phyloP scores from a whole-genome alignment of 2,888 invertebrate genomes.

The Xestia ashworthii region DNA sequence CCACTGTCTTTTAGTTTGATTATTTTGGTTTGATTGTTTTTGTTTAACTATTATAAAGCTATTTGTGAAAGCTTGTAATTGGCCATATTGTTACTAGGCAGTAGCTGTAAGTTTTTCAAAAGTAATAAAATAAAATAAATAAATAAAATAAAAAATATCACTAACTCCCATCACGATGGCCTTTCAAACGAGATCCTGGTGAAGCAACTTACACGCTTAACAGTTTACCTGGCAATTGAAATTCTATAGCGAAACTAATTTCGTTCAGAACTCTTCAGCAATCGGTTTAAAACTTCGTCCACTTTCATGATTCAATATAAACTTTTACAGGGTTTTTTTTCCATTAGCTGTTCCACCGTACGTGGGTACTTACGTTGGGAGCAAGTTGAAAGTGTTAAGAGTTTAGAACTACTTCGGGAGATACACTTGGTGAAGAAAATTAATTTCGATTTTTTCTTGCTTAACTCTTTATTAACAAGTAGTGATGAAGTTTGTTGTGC shows the following conservation, averaged over 20 bases:
- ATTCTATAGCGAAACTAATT: conserved; percentile 64
- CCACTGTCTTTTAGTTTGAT: too few species aligned
- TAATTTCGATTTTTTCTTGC: conserved; percentile 44
- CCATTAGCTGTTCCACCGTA: conserved; percentile 46
- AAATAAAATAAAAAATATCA: neutral
- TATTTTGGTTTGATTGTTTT: too few species aligned
- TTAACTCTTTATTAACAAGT: neutral
- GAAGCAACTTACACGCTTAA: conserved; percentile 52
- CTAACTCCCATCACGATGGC: neutral
- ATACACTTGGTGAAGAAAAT: conserved; percentile 42
- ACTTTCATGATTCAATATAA: conserved; percentile 66
- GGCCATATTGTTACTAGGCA: too few species aligned
- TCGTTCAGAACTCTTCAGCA: conserved; percentile 54
- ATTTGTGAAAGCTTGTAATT: too few species aligned
- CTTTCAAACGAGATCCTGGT: conserved; percentile 44
- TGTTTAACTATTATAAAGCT: too few species aligned
- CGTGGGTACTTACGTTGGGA: conserved; percentile 52
- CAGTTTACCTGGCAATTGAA: conserved; percentile 67
- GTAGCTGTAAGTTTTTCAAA: too few species aligned
- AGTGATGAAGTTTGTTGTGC: neutral
- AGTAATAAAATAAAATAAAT: too few species aligned
- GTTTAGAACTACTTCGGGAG: conserved; percentile 41
- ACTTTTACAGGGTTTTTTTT: conserved; percentile 56
- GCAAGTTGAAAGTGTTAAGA: conserved; percentile 55
- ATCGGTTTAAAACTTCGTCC: conserved; percentile 63